Conservation (phyloP, 2,797 vertebrate genomes). For the Spea hammondii region DNA sequence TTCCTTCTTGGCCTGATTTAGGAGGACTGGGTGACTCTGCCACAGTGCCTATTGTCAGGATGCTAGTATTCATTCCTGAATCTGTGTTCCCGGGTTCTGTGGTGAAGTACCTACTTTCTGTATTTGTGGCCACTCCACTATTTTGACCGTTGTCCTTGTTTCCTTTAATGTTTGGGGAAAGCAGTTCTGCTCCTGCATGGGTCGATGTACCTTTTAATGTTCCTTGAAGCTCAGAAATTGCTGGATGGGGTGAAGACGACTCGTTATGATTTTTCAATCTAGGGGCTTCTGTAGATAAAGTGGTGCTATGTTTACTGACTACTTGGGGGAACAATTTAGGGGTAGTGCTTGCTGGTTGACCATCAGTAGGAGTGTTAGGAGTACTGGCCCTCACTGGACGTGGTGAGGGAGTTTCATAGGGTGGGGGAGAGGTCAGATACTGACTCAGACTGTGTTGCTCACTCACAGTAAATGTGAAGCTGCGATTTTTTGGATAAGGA, state of each 20-base stretch:
- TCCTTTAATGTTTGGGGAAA: conserved; percentile 19
- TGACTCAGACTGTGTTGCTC: conserved; percentile 63
- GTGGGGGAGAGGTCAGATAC: conserved; percentile 53
- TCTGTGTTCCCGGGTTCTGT: accelerated
- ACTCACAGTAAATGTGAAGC: conserved; percentile 56
- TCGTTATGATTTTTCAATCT: conserved; percentile 55
- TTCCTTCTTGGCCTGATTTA: not conserved
- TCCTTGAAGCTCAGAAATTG: not conserved
- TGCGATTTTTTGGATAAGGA: conserved; percentile 64
- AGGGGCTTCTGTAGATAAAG: conserved; percentile 4
- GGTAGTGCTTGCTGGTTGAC: not conserved
- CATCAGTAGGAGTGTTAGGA: conserved; percentile 4
- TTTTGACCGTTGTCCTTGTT: not conserved
- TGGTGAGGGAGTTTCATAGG: conserved; percentile 20
- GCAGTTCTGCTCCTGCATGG: accelerated
- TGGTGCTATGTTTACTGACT: conserved; percentile 32
- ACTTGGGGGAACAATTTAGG: conserved; percentile 51
- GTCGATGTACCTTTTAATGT: conserved; percentile 6
- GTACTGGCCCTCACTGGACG: conserved; percentile 40
- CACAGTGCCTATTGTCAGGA: not conserved
- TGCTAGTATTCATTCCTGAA: not conserved
- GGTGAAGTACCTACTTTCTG: conserved; percentile 6
- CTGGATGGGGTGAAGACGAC: conserved; percentile 50
- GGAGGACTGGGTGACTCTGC: not conserved
- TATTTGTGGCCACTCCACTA: not conserved